A percentile compares a stretch with the other conserved stretches of the same genome.
Conservation (phyloP, 2,113 vertebrate species). For the Triplophysa tibetana region DNA sequence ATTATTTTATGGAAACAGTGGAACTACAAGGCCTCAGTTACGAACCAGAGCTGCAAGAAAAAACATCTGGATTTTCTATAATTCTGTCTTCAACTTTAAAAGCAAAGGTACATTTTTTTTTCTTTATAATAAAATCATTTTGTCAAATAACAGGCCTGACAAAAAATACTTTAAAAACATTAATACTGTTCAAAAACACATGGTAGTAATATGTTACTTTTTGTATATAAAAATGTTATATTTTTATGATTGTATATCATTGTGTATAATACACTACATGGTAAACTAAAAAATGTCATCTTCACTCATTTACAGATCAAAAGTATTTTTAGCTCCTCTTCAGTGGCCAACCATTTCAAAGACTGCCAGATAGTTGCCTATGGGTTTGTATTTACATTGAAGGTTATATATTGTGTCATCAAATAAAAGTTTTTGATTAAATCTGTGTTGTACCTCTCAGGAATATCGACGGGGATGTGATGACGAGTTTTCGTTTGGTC, state of each 20-base stretch:
- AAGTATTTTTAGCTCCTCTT: slow-evolving; percentile 78
- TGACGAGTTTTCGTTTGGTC: slow-evolving; percentile 79
- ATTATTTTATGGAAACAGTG: slow-evolving; percentile 74
- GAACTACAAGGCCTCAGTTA: slow-evolving; percentile 83
- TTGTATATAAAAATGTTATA: neutral
- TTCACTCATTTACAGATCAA: slow-evolving; percentile 76
- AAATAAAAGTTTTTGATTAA: neutral
- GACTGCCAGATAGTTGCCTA: slow-evolving; percentile 81
- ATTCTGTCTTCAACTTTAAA: slow-evolving; percentile 78
- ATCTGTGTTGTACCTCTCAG: slow-evolving; percentile 60
- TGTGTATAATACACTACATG: too few relatives aligned
- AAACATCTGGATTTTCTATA: slow-evolving; percentile 74
- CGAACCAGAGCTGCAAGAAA: slow-evolving; percentile 69
- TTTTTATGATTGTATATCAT: slow-evolving; percentile 4
- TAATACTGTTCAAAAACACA: too few relatives aligned
- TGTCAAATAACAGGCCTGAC: too few relatives aligned
- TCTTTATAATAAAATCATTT: too few relatives aligned
- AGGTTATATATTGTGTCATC: neutral
- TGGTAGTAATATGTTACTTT: neutral
- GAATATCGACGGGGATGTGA: slow-evolving; percentile 76
- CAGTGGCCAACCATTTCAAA: slow-evolving; percentile 75
- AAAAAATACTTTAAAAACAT: too few relatives aligned
- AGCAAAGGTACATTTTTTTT: slow-evolving; percentile 74
- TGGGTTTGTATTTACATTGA: slow-evolving; percentile 74
- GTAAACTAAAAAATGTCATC: neutral